These are phyloP conservation scores for Entomobrya proxima DNA, from an alignment of 2,888 invertebrate species.

Conservation along the genomic window DNA sequence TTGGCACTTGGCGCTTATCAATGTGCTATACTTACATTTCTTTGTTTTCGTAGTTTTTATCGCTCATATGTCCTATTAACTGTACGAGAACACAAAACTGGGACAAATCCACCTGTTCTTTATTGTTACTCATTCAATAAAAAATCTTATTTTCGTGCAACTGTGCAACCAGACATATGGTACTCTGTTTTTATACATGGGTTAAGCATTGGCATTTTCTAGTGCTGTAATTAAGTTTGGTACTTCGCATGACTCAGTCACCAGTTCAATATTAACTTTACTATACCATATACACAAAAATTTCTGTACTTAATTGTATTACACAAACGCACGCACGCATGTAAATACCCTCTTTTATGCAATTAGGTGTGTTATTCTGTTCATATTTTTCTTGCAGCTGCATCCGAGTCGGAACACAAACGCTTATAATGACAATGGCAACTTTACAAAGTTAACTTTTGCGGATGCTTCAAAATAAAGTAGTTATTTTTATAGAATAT, in stretches of 20 bases:
- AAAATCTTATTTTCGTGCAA: background rate
- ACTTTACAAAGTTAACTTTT: too few relatives aligned
- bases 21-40: too few relatives aligned
- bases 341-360: too few relatives aligned
- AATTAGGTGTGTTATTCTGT: background rate
- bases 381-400: constrained; percentile 24
- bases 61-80: too few relatives aligned
- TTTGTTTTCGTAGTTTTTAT: too few relatives aligned
- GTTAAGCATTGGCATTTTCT: too few relatives aligned
- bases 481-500: too few relatives aligned
- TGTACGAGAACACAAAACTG: background rate
- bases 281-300: background rate
- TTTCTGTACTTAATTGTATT: too few relatives aligned
- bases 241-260: constrained; percentile 39
- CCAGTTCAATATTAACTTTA: background rate
- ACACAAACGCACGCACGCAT: too few relatives aligned
- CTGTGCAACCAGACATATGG: constrained; percentile 35
- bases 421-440: too few relatives aligned
- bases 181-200: background rate
- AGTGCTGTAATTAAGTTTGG: constrained; percentile 26
- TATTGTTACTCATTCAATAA: background rate
- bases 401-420: background rate
- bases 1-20: too few relatives aligned
- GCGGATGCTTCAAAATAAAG: too few relatives aligned
- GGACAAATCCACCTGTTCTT: constrained; percentile 44